phyloP scores from a whole-genome alignment of 1,140 invertebrate species.

The Drosophila lacertosa region DNA sequence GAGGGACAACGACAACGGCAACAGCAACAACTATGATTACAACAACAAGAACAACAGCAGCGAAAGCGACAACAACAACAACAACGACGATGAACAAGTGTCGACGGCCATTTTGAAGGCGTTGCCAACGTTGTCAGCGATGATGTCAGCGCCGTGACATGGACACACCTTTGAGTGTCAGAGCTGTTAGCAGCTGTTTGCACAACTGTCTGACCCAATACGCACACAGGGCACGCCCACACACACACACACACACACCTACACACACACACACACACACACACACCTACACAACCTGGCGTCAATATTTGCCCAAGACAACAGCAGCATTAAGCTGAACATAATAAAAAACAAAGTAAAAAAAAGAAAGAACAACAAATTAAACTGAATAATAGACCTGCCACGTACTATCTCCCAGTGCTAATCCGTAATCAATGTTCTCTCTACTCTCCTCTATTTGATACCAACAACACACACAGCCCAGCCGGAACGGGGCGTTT shows the following conservation, averaged over 20 bases:
- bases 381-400: conserved; percentile 34
- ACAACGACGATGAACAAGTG: conserved; percentile 30
- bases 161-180: conserved; percentile 74
- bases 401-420: conserved; percentile 36
- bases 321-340: conserved; percentile 3
- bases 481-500: conserved; percentile 77
- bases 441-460: conserved; percentile 67
- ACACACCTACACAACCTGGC: conserved; percentile 14
- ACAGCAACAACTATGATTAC: conserved; percentile 7
- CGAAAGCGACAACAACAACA: conserved; percentile 20
- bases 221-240: conserved; percentile 28
- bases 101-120: conserved; percentile 59
- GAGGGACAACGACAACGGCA: conserved; percentile 28
- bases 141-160: conserved; percentile 67
- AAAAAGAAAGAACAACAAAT: conserved; percentile 10
- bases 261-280: conserved; percentile 12
- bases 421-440: conserved; percentile 59
- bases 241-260: conserved; percentile 20
- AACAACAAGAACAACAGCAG: conserved; percentile 19
- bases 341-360: conserved; percentile 4
- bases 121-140: conserved; percentile 59
- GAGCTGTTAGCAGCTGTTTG: conserved; percentile 69
- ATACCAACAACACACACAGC: conserved; percentile 60
- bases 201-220: conserved; percentile 46
- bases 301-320: conserved; percentile 32